Percentiles rank a stretch among this genome's conserved stretches.
phyloP scores from a whole-genome alignment of 2,797 vertebrate species.

The Cottoperca gobio region DNA sequence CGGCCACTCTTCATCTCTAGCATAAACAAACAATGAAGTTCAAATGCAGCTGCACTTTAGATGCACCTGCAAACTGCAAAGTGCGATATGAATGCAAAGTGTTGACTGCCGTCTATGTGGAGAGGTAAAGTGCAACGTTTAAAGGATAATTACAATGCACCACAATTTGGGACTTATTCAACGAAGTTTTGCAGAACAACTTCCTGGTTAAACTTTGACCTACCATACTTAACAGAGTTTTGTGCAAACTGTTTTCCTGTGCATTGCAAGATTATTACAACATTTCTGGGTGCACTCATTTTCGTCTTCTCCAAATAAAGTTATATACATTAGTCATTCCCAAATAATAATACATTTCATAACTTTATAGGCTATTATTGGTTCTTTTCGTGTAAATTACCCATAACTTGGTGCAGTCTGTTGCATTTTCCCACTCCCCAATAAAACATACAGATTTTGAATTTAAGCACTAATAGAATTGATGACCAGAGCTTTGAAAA shows the following conservation, averaged over 20 bases:
- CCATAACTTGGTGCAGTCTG: background rate
- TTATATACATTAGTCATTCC: background rate
- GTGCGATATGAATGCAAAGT: constrained; percentile 1
- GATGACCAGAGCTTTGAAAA: background rate
- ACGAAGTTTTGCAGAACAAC: background rate
- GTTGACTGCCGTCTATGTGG: background rate
- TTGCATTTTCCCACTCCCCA: too few relatives aligned
- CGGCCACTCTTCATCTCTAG: background rate
- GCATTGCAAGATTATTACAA: background rate
- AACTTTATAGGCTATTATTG: background rate
- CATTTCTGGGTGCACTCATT: background rate
- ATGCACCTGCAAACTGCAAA: background rate
- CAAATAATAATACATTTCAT: background rate
- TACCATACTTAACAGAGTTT: background rate
- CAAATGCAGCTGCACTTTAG: background rate
- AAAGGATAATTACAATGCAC: background rate
- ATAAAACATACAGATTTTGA: background rate
- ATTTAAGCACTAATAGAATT: background rate
- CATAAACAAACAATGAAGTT: constrained; percentile 24
- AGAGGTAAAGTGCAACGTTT: background rate
- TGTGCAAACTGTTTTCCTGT: background rate
- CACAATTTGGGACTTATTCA: background rate
- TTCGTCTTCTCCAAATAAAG: background rate
- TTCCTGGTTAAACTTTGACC: background rate
- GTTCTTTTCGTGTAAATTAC: background rate